Conservation (phyloP, 1,140 invertebrate species). For the Coelopa frigida region DNA sequence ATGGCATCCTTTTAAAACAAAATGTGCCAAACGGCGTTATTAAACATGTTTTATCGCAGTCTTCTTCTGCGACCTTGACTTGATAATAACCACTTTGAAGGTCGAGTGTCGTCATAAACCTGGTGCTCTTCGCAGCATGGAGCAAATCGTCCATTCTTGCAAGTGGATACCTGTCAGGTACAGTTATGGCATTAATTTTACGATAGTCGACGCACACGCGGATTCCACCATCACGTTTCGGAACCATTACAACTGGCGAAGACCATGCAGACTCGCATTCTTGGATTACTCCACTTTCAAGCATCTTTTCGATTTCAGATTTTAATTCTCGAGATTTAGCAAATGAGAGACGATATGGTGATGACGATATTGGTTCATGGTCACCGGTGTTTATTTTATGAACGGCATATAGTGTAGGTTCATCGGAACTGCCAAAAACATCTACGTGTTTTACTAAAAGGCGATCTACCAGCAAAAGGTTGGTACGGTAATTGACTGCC, state of each 20-base stretch:
- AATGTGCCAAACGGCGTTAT: slow-evolving; percentile 35
- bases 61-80: slow-evolving; percentile 24
- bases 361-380: slow-evolving; percentile 18
- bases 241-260: slow-evolving; percentile 34
- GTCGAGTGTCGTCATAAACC: slow-evolving; percentile 44
- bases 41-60: slow-evolving; percentile 44
- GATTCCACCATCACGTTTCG: slow-evolving; percentile 28
- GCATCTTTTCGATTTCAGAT: slow-evolving; percentile 24
- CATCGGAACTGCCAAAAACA: background rate
- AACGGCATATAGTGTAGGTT: slow-evolving; percentile 3
- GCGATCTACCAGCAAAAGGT: too few relatives aligned
- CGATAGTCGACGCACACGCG: slow-evolving; percentile 42
- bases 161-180: slow-evolving; percentile 42
- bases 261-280: slow-evolving; percentile 38
- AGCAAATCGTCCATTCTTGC: slow-evolving; percentile 30
- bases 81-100: slow-evolving; percentile 39
- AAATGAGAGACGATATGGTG: slow-evolving; percentile 27
- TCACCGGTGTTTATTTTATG: slow-evolving; percentile 11
- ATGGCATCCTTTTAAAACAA: slow-evolving; percentile 44
- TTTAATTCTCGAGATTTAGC: slow-evolving; percentile 15
- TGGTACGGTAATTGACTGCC: too few relatives aligned
- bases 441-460: background rate
- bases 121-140: too few relatives aligned
- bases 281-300: slow-evolving; percentile 34
- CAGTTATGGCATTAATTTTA: slow-evolving; percentile 31